Evolutionary conservation across 2,797 vertebrate genomes (phyloP).

Genomic region (Labroides dimidiatus): DNA sequence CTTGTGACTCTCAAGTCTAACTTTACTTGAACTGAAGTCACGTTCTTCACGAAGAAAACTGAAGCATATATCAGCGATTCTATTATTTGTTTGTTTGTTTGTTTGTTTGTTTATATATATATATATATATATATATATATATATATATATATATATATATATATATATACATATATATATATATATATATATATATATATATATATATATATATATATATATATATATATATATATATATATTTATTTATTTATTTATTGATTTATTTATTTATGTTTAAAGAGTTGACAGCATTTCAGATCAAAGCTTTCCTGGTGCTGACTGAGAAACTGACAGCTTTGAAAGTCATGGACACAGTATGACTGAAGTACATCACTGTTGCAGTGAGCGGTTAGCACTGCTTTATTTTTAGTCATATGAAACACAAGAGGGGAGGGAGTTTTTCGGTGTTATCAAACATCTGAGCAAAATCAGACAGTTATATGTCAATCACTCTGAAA

Average conservation of each 20-base stretch:
- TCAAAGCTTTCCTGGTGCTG: background rate
- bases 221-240: no score
- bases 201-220: no score
- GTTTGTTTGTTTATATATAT: background rate
- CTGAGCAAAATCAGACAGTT: background rate
- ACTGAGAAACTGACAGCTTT: background rate
- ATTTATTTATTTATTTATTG: no score
- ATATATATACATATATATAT: no score
- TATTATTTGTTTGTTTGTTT: background rate
- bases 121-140: no score
- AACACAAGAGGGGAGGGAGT: no score
- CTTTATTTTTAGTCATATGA: background rate
- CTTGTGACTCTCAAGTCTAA: background rate
- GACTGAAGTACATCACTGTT: background rate
- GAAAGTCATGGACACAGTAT: background rate
- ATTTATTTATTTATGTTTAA: no score
- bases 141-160: no score
- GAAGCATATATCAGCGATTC: background rate
- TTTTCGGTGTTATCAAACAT: background rate
- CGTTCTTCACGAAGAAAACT: background rate
- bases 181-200: no score
- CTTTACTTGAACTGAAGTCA: background rate
- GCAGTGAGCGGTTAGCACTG: background rate
- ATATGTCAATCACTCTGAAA: background rate
- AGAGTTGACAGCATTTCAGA: background rate